Evolutionary conservation across 2,797 vertebrate species (phyloP).

Genomic region (Podarcis lilfordi): DNA sequence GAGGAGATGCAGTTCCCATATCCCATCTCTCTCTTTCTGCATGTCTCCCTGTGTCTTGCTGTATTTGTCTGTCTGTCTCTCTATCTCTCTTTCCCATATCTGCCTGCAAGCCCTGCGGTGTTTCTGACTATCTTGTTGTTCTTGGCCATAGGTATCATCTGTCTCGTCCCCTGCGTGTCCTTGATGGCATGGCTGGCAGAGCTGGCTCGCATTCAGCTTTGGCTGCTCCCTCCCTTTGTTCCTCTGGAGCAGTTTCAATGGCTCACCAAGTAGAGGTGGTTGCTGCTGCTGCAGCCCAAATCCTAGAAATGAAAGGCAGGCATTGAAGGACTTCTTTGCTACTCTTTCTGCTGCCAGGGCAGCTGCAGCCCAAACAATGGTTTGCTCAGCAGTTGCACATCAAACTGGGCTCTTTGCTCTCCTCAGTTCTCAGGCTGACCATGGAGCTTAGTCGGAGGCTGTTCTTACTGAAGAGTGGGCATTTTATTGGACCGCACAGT

Average conservation of each 20-base stretch:
- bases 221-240: not conserved
- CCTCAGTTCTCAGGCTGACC: not conserved
- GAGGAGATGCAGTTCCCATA: not conserved
- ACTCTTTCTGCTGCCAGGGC: no score
- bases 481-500: no score
- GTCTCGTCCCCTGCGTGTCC: not conserved
- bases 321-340: not conserved
- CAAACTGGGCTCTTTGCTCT: not conserved
- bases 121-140: not conserved
- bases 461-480: not conserved
- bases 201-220: not conserved
- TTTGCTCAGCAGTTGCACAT: no score
- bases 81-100: not conserved
- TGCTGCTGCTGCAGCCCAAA: not conserved
- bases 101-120: no score
- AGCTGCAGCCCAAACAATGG: not conserved
- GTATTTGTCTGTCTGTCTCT: no score
- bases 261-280: not conserved
- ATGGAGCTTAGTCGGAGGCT: not conserved
- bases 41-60: no score
- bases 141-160: not conserved
- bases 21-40: no score
- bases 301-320: not conserved
- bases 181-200: no score
- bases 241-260: not conserved